phyloP scores from a whole-genome alignment of 2,113 vertebrate species.

The Serilophus lunatus region DNA sequence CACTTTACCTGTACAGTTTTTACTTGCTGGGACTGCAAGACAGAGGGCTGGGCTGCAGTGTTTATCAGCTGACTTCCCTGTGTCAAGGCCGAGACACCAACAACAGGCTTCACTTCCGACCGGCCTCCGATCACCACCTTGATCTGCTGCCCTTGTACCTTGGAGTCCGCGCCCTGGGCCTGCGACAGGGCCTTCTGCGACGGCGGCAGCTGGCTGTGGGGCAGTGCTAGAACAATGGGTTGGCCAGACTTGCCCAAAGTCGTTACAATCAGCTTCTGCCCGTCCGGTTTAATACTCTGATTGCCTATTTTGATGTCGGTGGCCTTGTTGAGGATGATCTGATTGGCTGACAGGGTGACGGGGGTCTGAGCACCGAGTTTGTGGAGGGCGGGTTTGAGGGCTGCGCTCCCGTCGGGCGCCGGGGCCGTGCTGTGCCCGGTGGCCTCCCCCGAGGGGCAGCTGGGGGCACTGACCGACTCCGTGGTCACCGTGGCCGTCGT shows the following conservation, averaged over 20 bases:
- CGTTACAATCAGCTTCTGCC: constrained; percentile 93
- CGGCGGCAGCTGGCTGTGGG: constrained; percentile 78
- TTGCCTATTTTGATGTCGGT: constrained; percentile 79
- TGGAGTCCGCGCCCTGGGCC: constrained; percentile 76
- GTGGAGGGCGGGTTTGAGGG: constrained; percentile 77
- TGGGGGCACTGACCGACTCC: constrained; percentile 68
- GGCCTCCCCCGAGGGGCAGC: constrained; percentile 70
- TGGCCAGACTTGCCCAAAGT: constrained; percentile 90
- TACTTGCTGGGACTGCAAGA: constrained; percentile 90
- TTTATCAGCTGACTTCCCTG: constrained; percentile 83
- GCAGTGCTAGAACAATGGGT: constrained; percentile 89
- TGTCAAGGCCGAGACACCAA: constrained; percentile 80
- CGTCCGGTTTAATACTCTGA: constrained; percentile 88
- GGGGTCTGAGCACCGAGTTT: constrained; percentile 83
- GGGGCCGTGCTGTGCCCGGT: constrained; percentile 59
- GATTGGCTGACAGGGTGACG: constrained; percentile 87
- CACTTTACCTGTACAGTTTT: constrained; percentile 93
- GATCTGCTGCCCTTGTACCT: constrained; percentile 84
- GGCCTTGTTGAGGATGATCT: constrained; percentile 91
- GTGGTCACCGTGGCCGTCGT: constrained; percentile 42
- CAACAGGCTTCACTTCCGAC: constrained; percentile 85
- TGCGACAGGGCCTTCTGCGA: constrained; percentile 78
- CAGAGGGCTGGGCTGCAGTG: constrained; percentile 74
- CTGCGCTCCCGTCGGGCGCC: constrained; percentile 72
- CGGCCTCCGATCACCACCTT: constrained; percentile 92